These are phyloP conservation scores for Agrochola lychnidis DNA, from an alignment of 2,888 invertebrate species.

Conservation along the genomic window DNA sequence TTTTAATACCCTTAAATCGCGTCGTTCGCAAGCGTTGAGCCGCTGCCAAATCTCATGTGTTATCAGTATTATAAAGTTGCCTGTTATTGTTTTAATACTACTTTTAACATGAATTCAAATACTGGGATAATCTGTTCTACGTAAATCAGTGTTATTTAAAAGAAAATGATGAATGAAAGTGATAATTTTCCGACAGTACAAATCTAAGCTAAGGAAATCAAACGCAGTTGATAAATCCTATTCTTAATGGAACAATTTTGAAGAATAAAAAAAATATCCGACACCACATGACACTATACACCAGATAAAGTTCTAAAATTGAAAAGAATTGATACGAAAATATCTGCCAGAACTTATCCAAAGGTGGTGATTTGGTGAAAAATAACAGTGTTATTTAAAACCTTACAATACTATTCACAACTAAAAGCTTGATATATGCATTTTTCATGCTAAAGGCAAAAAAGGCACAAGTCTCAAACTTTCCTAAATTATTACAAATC, in stretches of 20 bases:
- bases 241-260: background rate
- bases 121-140: background rate
- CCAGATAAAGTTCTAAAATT: background rate
- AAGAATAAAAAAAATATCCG: background rate
- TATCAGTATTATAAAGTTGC: conserved; percentile 26
- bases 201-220: background rate
- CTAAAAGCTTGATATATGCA: too few species aligned
- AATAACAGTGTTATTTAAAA: background rate
- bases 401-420: background rate
- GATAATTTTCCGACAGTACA: background rate
- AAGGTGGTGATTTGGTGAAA: background rate
- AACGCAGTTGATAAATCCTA: background rate
- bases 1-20: conserved; percentile 73
- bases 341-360: background rate
- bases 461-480: background rate
- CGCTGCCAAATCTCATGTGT: conserved; percentile 73
- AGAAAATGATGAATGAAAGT: background rate
- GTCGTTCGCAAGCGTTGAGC: conserved; percentile 73
- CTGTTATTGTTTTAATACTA: conserved; percentile 13
- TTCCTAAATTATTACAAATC: background rate
- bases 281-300: too few species aligned
- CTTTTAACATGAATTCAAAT: conserved; percentile 5
- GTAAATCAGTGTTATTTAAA: background rate
- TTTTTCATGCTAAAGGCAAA: background rate
- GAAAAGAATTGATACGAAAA: background rate